These are phyloP conservation scores for Ptilorrhoa leucosticta DNA, from an alignment of 2,113 vertebrate genomes.

Conservation along the genomic window DNA sequence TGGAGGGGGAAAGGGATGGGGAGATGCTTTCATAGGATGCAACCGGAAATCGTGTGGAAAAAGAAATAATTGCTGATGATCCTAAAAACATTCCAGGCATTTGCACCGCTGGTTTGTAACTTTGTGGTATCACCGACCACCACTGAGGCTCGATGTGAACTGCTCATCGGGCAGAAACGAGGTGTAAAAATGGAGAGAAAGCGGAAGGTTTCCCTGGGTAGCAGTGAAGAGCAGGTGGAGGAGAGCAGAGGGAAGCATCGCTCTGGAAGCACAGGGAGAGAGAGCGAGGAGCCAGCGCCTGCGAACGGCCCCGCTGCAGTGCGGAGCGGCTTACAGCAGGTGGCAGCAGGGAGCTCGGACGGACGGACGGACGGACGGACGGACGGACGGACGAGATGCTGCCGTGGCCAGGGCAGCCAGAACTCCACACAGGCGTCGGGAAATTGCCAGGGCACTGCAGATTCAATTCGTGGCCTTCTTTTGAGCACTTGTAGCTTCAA, in stretches of 20 bases:
- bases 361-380: neutral
- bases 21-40: neutral
- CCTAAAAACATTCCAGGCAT: neutral
- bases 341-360: slow-evolving; percentile 26
- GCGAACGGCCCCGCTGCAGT: neutral
- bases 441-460: neutral
- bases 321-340: neutral
- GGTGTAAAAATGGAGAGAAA: neutral
- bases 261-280: accelerated
- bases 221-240: neutral
- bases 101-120: accelerated
- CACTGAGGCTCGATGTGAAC: accelerated
- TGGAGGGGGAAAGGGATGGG: neutral
- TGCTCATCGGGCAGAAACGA: accelerated
- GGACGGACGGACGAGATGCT: neutral
- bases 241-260: neutral
- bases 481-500: neutral
- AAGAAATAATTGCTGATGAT: neutral
- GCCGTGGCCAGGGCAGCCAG: neutral
- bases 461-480: neutral
- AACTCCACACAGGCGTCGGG: neutral
- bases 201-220: too few species aligned
- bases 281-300: accelerated
- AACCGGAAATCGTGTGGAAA: accelerated
- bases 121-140: neutral